These are phyloP conservation scores for Tenthredo livida DNA, from an alignment of 2,888 invertebrate genomes.

Conservation along the genomic window DNA sequence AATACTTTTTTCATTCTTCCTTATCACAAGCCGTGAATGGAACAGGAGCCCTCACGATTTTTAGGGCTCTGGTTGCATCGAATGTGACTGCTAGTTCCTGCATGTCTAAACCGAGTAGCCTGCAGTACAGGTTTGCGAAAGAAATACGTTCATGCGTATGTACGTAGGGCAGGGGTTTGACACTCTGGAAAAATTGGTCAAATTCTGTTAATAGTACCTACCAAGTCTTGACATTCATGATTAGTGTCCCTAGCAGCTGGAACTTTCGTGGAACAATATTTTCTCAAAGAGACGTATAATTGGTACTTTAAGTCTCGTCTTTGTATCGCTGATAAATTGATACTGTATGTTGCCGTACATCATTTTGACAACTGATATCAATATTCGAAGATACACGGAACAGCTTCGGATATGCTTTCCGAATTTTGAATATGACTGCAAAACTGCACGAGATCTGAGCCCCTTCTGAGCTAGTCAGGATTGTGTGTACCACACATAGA, in stretches of 20 bases:
- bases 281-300: not conserved
- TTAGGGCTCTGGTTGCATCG: slow-evolving; percentile 14
- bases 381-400: not conserved
- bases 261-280: slow-evolving; percentile 16
- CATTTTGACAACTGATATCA: not conserved
- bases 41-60: not conserved
- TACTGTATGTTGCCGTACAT: not conserved
- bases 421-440: not conserved
- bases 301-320: not conserved
- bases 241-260: not conserved
- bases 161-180: not conserved
- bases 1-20: not conserved
- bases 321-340: not conserved
- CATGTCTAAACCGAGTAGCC: not conserved
- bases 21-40: not conserved
- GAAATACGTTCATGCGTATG: not conserved
- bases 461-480: not conserved
- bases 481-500: not conserved
- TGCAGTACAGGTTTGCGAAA: not conserved
- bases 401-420: too few relatives aligned
- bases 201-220: not conserved
- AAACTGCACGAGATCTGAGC: not conserved
- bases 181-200: not conserved
- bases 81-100: not conserved
- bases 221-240: not conserved